Evolutionary conservation across 2,888 invertebrate genomes (phyloP).

Genomic region (Catocala nupta): DNA sequence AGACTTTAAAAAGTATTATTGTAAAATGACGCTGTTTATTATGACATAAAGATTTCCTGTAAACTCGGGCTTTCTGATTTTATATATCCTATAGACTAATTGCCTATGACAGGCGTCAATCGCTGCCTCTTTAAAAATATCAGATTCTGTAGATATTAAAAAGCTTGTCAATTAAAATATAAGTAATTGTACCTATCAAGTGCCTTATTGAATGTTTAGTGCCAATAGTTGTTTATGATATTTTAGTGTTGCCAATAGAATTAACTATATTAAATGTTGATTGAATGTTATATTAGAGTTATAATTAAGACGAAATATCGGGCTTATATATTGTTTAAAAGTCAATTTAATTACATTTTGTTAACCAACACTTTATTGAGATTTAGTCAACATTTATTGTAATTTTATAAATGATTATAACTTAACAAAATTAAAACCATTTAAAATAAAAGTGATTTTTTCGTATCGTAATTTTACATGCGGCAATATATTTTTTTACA

Average conservation of each 20-base stretch:
- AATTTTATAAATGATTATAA: background rate
- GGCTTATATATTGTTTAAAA: background rate
- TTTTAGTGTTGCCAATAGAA: constrained; percentile 49
- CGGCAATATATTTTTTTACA: constrained; percentile 4
- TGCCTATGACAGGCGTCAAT: no score
- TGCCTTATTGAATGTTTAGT: constrained; percentile 34
- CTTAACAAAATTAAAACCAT: no score
- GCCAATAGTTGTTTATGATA: constrained; percentile 28
- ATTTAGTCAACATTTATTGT: constrained; percentile 16
- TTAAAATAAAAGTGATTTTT: no score
- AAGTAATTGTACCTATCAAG: constrained; percentile 44
- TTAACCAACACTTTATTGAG: background rate
- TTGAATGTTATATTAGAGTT: background rate
- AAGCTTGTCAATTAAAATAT: constrained; percentile 2
- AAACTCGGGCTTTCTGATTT: no score
- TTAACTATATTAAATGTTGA: constrained; percentile 9
- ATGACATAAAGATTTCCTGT: no score
- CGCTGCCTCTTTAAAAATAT: no score
- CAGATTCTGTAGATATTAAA: background rate
- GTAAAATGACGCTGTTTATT: no score
- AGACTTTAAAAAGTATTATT: no score
- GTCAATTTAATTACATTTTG: background rate
- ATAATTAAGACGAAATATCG: background rate
- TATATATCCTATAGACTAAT: no score
- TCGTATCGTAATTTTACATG: background rate